Conservation (phyloP, 2,797 vertebrate genomes). For the Decapterus maruadsi region DNA sequence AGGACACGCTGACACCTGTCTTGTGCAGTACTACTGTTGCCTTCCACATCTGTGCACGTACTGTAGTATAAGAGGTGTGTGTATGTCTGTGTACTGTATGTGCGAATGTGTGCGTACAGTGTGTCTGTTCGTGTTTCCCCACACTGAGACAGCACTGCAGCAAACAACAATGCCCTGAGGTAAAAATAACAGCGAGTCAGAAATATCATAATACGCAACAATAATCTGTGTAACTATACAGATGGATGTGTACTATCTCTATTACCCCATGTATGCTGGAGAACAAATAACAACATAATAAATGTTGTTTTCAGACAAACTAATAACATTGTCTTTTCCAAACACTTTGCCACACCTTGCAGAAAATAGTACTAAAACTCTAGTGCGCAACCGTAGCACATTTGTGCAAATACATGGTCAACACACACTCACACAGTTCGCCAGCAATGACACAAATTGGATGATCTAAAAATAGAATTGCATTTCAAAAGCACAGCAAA, state of each 20-base stretch:
- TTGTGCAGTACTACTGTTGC: slow-evolving; percentile 64
- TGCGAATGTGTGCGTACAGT: background rate
- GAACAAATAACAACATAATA: slow-evolving; percentile 50
- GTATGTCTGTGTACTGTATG: background rate
- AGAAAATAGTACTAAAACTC: slow-evolving; percentile 44
- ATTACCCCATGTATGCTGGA: slow-evolving; percentile 11
- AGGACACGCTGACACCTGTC: slow-evolving; percentile 82
- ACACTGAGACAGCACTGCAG: slow-evolving; percentile 29
- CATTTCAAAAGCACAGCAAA: slow-evolving; percentile 65
- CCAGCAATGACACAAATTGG: slow-evolving; percentile 55
- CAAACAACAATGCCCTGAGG: slow-evolving; percentile 25
- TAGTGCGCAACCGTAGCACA: slow-evolving; percentile 24
- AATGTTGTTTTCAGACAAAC: slow-evolving; percentile 49
- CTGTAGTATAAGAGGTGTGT: slow-evolving; percentile 23
- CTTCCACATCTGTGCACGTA: slow-evolving; percentile 36
- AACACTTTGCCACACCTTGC: slow-evolving; percentile 38
- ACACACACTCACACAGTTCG: slow-evolving; percentile 6
- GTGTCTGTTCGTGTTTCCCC: slow-evolving; percentile 21
- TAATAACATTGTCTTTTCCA: slow-evolving; percentile 52
- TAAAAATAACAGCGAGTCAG: slow-evolving; percentile 20
- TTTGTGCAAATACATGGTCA: slow-evolving; percentile 5
- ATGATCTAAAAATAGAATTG: slow-evolving; percentile 76
- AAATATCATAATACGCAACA: slow-evolving; percentile 32
- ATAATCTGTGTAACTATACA: slow-evolving; percentile 16
- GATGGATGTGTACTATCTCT: slow-evolving; percentile 12